A percentile compares a stretch with the other conserved stretches of the same genome.
phyloP scores from a whole-genome alignment of 2,797 vertebrate species.

The Tapera naevia region DNA sequence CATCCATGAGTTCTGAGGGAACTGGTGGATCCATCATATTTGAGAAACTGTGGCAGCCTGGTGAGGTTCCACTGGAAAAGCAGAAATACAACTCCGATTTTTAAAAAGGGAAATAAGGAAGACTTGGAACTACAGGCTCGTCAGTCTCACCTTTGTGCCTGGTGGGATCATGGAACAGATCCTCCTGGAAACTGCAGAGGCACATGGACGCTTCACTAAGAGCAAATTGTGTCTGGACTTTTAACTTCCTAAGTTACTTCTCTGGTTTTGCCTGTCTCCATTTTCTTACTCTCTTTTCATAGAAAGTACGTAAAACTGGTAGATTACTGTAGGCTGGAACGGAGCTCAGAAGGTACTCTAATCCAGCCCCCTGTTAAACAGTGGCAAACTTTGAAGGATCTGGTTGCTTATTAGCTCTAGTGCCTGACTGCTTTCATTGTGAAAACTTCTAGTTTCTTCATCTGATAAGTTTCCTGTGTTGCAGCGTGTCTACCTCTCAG shows the following conservation, averaged over 20 bases:
- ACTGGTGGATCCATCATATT: no score
- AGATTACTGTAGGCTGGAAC: not conserved
- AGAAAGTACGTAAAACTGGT: not conserved
- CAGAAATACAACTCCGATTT: no score
- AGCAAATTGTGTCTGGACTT: not conserved
- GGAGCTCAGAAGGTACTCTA: not conserved
- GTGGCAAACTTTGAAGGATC: not conserved
- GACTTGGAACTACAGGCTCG: no score
- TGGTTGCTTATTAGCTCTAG: fast-evolving
- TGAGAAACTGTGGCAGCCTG: no score
- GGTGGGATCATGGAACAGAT: no score
- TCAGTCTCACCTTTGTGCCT: no score
- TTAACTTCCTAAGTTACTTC: not conserved
- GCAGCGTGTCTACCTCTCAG: not conserved
- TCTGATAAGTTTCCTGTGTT: not conserved
- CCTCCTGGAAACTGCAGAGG: no score
- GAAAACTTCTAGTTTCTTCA: not conserved
- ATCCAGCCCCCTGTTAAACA: not conserved
- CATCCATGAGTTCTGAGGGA: no score
- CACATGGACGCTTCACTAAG: no score
- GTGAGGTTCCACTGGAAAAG: no score
- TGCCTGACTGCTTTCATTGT: not conserved
- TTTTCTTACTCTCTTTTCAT: not conserved
- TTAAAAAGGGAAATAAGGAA: no score
- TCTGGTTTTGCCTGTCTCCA: not conserved